These are phyloP conservation scores for Catharus ustulatus DNA, from an alignment of 2,797 vertebrate genomes.

Conservation along the genomic window DNA sequence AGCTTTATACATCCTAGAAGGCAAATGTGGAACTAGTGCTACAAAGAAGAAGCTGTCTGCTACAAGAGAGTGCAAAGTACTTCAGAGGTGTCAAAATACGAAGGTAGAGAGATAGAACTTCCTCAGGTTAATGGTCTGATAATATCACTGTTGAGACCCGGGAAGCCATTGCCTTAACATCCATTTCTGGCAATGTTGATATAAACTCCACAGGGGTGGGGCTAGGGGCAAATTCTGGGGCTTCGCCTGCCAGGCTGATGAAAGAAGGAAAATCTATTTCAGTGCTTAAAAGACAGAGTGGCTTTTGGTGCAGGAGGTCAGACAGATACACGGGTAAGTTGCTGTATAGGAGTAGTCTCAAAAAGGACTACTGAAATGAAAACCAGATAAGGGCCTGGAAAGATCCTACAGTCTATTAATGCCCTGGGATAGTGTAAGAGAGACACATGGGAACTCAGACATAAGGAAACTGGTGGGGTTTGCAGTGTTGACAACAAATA, in stretches of 20 bases:
- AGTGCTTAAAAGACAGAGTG: constrained; percentile 30
- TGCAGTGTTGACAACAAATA: constrained; percentile 43
- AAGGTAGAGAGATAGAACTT: background rate
- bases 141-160: constrained; percentile 16
- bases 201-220: background rate
- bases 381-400: constrained; percentile 50
- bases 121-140: constrained; percentile 60
- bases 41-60: constrained; percentile 8
- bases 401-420: constrained; percentile 27
- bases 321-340: constrained; percentile 23
- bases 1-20: constrained; percentile 14
- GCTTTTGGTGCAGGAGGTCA: constrained; percentile 25
- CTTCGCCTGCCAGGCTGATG: background rate
- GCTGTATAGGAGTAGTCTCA: constrained; percentile 16
- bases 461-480: background rate
- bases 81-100: background rate
- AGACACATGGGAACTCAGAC: constrained; percentile 59
- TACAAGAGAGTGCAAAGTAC: constrained; percentile 6
- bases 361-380: constrained; percentile 41
- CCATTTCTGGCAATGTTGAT: constrained; percentile 18
- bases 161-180: constrained; percentile 27
- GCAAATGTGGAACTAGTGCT: background rate
- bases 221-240: constrained; percentile 17
- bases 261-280: constrained; percentile 59
- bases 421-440: constrained; percentile 28